phyloP scores from a whole-genome alignment of 2,888 invertebrate genomes.

The Coelogynopora nodosa region DNA sequence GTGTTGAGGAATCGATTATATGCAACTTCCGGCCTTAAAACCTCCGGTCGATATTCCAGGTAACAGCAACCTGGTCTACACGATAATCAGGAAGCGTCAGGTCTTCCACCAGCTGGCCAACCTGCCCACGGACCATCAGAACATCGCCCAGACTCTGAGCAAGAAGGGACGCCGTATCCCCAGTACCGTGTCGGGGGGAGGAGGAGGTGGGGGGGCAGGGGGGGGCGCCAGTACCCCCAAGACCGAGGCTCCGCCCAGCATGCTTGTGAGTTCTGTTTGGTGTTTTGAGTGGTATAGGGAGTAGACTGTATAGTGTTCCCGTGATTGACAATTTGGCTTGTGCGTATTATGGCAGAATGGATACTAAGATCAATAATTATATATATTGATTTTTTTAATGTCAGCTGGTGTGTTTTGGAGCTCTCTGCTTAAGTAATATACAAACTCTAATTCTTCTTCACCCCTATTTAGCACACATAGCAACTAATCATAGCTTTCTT shows the following conservation, averaged over 20 bases:
- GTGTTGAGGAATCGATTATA: too few species aligned
- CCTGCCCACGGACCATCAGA: conserved; percentile 74
- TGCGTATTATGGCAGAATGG: too few species aligned
- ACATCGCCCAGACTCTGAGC: conserved; percentile 67
- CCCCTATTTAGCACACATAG: too few species aligned
- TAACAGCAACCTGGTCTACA: conserved; percentile 97
- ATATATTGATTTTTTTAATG: too few species aligned
- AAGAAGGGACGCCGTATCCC: conserved; percentile 59
- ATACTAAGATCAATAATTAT: too few species aligned
- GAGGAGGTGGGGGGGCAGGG: conserved; percentile 72
- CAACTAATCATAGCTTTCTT: too few species aligned
- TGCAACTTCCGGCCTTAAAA: neutral
- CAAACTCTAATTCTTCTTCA: too few species aligned
- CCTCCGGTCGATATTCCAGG: conserved; percentile 64
- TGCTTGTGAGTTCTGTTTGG: conserved; percentile 52
- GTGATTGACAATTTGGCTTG: too few species aligned
- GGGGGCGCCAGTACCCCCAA: neutral
- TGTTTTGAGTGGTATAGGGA: too few species aligned
- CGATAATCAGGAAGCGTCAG: conserved; percentile 94
- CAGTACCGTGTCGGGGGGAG: conserved; percentile 70
- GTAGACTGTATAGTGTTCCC: too few species aligned
- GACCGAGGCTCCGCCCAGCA: neutral
- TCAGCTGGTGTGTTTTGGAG: too few species aligned
- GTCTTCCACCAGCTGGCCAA: conserved; percentile 97
- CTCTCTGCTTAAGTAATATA: too few species aligned